These are phyloP conservation scores for Nephrocerus scutellatus DNA, from an alignment of 2,888 invertebrate genomes.

Conservation along the genomic window DNA sequence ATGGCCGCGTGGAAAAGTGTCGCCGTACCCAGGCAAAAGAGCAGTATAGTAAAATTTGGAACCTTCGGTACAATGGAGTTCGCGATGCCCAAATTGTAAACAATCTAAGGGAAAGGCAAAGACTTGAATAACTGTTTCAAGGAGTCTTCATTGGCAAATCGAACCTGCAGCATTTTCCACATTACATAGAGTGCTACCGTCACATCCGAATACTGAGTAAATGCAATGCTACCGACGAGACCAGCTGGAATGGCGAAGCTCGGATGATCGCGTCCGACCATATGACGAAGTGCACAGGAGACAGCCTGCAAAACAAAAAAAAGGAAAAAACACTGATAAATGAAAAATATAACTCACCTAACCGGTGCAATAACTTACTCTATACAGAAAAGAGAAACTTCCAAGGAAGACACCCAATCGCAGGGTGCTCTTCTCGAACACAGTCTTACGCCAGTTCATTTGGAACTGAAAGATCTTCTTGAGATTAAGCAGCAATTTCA, in stretches of 20 bases:
- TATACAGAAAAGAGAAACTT: conserved; percentile 60
- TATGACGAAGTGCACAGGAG: conserved; percentile 60
- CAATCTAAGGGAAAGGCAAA: conserved; percentile 49
- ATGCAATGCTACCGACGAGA: conserved; percentile 61
- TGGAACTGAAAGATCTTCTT: conserved; percentile 52
- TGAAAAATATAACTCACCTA: neutral
- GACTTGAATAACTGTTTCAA: neutral
- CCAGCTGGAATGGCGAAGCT: conserved; percentile 64
- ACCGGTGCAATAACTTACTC: conserved; percentile 48
- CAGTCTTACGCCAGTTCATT: conserved; percentile 48
- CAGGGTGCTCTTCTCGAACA: conserved; percentile 53
- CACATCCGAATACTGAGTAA: conserved; percentile 67
- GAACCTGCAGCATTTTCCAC: conserved; percentile 76
- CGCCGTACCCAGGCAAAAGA: conserved; percentile 72
- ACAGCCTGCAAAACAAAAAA: conserved; percentile 49
- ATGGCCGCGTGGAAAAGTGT: conserved; percentile 71
- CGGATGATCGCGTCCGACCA: conserved; percentile 55
- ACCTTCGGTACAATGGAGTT: conserved; percentile 59
- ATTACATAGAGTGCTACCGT: conserved; percentile 74
- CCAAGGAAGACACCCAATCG: conserved; percentile 63
- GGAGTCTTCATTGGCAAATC: conserved; percentile 1
- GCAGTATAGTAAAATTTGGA: conserved; percentile 60
- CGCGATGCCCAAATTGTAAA: conserved; percentile 65
- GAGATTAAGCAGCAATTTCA: conserved; percentile 55
- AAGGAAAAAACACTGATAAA: conserved; percentile 1